These are phyloP conservation scores for Drosophila cardini DNA, from an alignment of 1,140 invertebrate genomes.

Conservation along the genomic window DNA sequence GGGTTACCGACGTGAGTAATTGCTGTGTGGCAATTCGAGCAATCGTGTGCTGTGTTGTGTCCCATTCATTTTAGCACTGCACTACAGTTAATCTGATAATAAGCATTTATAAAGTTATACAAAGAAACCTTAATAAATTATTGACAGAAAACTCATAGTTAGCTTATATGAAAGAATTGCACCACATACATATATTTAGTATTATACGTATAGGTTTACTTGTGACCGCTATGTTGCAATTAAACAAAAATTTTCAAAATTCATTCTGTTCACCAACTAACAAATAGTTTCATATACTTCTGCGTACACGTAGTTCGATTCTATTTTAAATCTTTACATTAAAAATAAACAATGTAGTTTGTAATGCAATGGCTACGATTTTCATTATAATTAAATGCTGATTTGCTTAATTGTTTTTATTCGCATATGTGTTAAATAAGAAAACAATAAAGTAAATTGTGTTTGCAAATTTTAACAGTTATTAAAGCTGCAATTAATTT, in stretches of 20 bases:
- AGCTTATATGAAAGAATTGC: neutral
- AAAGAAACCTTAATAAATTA: neutral
- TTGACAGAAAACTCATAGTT: neutral
- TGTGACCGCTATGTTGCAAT: too few relatives aligned
- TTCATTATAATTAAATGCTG: neutral
- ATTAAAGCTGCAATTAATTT: slow-evolving; percentile 69
- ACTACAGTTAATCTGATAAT: slow-evolving; percentile 5
- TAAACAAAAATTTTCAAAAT: too few relatives aligned
- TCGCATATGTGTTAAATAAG: slow-evolving; percentile 41
- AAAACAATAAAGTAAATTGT: slow-evolving; percentile 64
- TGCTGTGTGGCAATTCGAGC: slow-evolving; percentile 13
- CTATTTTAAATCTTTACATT: too few relatives aligned
- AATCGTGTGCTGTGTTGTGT: neutral
- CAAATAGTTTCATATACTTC: too few relatives aligned
- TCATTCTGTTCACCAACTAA: too few relatives aligned
- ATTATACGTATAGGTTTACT: too few relatives aligned
- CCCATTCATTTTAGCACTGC: slow-evolving; percentile 2
- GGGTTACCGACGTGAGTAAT: neutral
- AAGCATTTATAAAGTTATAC: neutral
- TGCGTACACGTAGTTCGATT: neutral
- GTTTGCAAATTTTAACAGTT: slow-evolving; percentile 69
- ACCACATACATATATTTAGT: too few relatives aligned
- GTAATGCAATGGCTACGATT: neutral
- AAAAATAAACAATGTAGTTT: neutral
- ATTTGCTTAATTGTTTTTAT: slow-evolving; percentile 5